Percentiles rank a stretch among this genome's conserved stretches.
These are phyloP conservation scores for Cheilinus undulatus DNA, from an alignment of 2,113 vertebrate genomes.

Conservation along the genomic window DNA sequence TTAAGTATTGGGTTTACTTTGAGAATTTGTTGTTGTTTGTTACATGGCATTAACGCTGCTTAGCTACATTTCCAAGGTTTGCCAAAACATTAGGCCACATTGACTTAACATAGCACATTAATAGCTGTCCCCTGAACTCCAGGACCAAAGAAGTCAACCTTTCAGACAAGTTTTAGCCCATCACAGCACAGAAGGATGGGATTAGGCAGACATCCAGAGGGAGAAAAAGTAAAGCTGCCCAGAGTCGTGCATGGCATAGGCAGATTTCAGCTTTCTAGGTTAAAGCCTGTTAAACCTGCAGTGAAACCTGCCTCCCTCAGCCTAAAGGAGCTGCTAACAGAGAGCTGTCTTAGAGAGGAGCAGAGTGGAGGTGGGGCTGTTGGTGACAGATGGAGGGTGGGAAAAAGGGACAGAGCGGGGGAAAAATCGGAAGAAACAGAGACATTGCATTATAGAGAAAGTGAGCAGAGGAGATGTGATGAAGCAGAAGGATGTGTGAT, in stretches of 20 bases:
- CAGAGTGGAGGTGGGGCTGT: background rate
- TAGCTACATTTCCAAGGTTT: too few species aligned
- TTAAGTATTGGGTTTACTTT: too few species aligned
- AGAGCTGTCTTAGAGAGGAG: conserved; percentile 10
- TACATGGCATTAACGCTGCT: too few species aligned
- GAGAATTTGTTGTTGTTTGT: too few species aligned
- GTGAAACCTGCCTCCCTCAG: conserved; percentile 1
- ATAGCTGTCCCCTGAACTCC: background rate
- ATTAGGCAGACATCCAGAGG: background rate
- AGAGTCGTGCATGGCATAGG: background rate
- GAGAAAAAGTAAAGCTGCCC: background rate
- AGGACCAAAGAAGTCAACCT: background rate
- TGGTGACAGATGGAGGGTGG: conserved; percentile 46
- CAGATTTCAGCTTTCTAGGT: conserved; percentile 34
- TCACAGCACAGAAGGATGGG: background rate
- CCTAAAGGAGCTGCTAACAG: conserved; percentile 25
- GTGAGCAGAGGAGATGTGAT: conserved; percentile 32
- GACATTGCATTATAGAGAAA: conserved; percentile 19
- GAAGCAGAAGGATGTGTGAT: conserved; percentile 64
- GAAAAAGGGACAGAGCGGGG: conserved; percentile 20
- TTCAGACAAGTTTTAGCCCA: background rate
- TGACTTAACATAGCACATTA: background rate
- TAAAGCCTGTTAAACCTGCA: conserved; percentile 32
- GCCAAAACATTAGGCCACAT: background rate
- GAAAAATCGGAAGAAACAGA: conserved; percentile 25